Evolutionary conservation across 2,888 invertebrate genomes (phyloP).

Genomic region (Drosophila formosana): DNA sequence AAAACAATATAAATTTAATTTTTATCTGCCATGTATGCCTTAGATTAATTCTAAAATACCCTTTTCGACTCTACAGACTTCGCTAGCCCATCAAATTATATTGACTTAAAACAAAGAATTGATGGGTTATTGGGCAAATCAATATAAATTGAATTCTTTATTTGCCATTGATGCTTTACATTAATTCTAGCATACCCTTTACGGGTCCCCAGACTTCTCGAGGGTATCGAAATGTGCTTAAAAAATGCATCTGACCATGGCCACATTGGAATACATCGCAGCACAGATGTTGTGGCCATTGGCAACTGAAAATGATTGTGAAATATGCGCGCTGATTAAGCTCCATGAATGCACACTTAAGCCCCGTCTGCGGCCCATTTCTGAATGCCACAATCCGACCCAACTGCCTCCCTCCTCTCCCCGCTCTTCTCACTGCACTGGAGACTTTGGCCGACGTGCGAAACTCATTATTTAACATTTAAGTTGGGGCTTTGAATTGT

Average conservation of each 20-base stretch:
- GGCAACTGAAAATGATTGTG: slow-evolving; percentile 46
- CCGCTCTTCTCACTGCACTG: background rate
- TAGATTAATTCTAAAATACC: background rate
- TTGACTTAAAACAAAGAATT: background rate
- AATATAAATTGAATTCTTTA: too few species aligned
- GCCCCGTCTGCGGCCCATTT: slow-evolving; percentile 20
- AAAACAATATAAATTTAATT: too few species aligned
- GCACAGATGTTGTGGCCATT: slow-evolving; percentile 46
- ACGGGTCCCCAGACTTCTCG: background rate
- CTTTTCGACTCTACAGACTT: background rate
- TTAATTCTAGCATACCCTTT: background rate
- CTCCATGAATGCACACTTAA: slow-evolving; percentile 64
- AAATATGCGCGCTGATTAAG: slow-evolving; percentile 66
- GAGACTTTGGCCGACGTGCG: slow-evolving; percentile 32
- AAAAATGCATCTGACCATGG: slow-evolving; percentile 26
- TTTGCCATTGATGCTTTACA: background rate
- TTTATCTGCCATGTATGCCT: too few species aligned
- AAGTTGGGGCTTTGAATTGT: slow-evolving; percentile 46
- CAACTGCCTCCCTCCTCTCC: too few species aligned
- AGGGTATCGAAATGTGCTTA: slow-evolving; percentile 28
- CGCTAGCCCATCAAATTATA: slow-evolving; percentile 16
- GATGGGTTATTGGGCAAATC: background rate
- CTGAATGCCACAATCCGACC: slow-evolving; percentile 22
- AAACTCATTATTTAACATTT: slow-evolving; percentile 71
- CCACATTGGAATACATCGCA: slow-evolving; percentile 24